A percentile compares a stretch with the other conserved stretches of the same genome.
Conservation (phyloP, 2,113 vertebrate genomes). For the Nettapus auritus region DNA sequence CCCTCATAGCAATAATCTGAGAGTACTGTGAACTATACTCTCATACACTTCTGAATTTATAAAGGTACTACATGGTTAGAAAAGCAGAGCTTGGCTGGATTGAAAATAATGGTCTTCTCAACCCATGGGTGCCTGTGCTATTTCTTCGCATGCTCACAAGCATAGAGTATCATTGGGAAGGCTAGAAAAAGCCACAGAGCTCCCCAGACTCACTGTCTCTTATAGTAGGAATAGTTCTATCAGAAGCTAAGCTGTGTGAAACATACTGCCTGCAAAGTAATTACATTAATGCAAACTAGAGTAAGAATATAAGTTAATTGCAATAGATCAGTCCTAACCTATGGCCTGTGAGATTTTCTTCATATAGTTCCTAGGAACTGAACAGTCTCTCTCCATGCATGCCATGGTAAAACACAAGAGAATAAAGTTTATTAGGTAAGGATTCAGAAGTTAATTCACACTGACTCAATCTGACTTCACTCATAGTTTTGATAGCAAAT, state of each 20-base stretch:
- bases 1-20: neutral
- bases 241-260: neutral
- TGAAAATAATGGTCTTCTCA: neutral
- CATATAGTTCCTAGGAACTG: neutral
- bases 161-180: neutral
- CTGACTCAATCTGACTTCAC: neutral
- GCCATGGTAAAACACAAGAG: neutral
- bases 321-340: neutral
- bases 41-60: neutral
- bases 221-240: neutral
- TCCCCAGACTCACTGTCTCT: neutral
- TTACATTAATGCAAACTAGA: neutral
- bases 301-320: neutral
- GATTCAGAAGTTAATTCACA: constrained; percentile 13
- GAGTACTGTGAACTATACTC: neutral
- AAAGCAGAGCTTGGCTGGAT: neutral
- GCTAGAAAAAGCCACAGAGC: neutral
- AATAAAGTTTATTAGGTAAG: neutral
- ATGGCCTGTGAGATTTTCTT: neutral
- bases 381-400: neutral
- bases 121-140: neutral
- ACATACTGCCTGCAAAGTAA: neutral
- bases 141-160: neutral
- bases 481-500: neutral
- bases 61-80: neutral